Evolutionary conservation across 1,140 invertebrate genomes (phyloP), one percentile per base, ranked within the genome.

Genomic region (Epicauta chinensis): DNA sequence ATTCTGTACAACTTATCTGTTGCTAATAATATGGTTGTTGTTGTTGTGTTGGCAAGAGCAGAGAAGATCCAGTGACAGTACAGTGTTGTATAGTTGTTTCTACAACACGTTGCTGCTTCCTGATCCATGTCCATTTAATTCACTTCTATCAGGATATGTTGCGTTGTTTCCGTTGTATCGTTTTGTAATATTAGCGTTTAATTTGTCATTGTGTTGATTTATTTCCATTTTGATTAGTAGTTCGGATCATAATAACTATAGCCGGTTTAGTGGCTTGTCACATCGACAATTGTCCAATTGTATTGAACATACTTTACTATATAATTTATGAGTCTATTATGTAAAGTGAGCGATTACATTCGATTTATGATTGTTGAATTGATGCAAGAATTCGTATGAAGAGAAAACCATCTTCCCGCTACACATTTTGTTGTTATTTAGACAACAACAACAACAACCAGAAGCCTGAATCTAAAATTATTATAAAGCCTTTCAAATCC

Each of bases 401-500:
- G 23, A 23, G 23, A 23, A 23, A 7, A 7, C n/a, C n/a, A n/a
- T n/a, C n/a, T n/a, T n/a, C n/a, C n/a, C n/a, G n/a, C n/a, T n/a
- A n/a, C n/a, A n/a, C n/a, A n/a, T n/a, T n/a, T n/a, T n/a, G n/a
- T n/a, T n/a, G n/a, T n/a, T n/a, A n/a, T n/a, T n/a, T n/a, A n/a
- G n/a, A n/a, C n/a, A 50, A 16, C 51, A 38, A 44, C 47, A 53
- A 44, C 51, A 41, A 44, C 47, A 46, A 53, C 45, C 45, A 47
- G 51, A 53, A 46, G 47, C 47, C 47, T 53, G 51, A 32, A 42
- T 30, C 4, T 32, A 53, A 38, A 39, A 48, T 37, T 16, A 42
- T 31, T 48, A 51, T 55, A 55, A 51, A 51, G 45, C 47, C 53
- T 37, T 55, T 43, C 51, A 55, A 55, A 55, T 55, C 43, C 23